phyloP scores from a whole-genome alignment of 2,113 vertebrate genomes.

The Hipposideros armiger region DNA sequence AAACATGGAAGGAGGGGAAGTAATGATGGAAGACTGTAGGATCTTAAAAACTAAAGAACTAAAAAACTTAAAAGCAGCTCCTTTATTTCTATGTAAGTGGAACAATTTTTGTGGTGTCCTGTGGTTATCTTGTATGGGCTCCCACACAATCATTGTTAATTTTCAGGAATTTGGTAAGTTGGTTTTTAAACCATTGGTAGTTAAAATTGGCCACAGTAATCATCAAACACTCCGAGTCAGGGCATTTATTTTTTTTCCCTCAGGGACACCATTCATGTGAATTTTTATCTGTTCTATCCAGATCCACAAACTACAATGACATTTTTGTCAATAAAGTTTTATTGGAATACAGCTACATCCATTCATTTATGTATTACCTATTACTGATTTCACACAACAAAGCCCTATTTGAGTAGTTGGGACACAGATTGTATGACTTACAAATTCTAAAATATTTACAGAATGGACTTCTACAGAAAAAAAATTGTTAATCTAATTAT shows the following conservation, averaged over 20 bases:
- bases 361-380: not conserved
- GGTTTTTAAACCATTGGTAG: not conserved
- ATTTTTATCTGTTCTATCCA: not conserved
- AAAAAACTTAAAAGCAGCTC: not conserved
- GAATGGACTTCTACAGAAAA: not conserved
- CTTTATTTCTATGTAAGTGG: not conserved
- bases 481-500: not conserved
- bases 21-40: not conserved
- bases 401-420: not conserved
- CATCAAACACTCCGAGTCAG: not conserved
- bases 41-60: not conserved
- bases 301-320: not conserved
- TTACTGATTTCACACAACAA: not conserved
- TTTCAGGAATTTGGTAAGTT: not conserved
- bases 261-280: not conserved
- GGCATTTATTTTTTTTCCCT: not conserved
- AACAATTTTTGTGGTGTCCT: not conserved
- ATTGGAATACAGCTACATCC: not conserved
- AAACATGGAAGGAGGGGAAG: not conserved
- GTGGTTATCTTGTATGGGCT: not conserved
- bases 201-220: not conserved
- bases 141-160: not conserved
- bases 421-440: not conserved
- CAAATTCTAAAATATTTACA: not conserved
- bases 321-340: not conserved